Evolutionary conservation across 2,888 invertebrate genomes (phyloP).

Genomic region (Oxytorus armatus): DNA sequence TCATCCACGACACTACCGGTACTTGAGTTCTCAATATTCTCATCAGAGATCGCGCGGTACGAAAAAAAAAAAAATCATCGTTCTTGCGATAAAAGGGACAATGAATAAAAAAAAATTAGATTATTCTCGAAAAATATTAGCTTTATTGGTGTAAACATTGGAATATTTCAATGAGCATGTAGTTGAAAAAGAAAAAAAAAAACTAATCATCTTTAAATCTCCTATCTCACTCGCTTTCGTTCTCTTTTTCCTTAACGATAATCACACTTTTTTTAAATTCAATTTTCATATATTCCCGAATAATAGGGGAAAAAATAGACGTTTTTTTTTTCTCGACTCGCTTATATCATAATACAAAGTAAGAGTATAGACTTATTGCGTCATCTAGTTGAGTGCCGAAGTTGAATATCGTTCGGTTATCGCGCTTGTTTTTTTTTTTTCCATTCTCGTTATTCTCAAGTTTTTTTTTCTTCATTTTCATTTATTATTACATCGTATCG

Average conservation of each 20-base stretch:
- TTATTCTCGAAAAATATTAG: constrained; percentile 70
- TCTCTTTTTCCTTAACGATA: constrained; percentile 33
- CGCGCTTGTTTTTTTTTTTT: neutral
- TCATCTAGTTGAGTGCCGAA: constrained; percentile 44
- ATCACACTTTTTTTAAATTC: constrained; percentile 57
- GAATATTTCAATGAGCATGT: constrained; percentile 71
- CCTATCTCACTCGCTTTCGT: constrained; percentile 38
- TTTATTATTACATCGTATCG: neutral
- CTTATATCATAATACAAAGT: constrained; percentile 24
- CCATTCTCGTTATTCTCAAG: constrained; percentile 6
- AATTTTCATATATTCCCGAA: constrained; percentile 24
- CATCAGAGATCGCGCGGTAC: no score
- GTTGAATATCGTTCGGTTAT: constrained; percentile 40
- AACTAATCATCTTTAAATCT: constrained; percentile 37
- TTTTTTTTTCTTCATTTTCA: constrained; percentile 15
- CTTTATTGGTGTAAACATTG: constrained; percentile 72
- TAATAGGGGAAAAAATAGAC: constrained; percentile 25
- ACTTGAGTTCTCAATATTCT: no score
- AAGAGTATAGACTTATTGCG: constrained; percentile 59
- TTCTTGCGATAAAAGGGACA: neutral
- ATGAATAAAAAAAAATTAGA: constrained; percentile 20
- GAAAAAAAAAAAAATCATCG: no score
- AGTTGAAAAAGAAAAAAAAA: constrained; percentile 55
- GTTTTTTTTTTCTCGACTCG: constrained; percentile 13
- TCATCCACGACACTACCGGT: no score